Evolutionary conservation across 2,113 vertebrate species (phyloP), one percentile per base, ranked within the genome.

Genomic region (Hippocampus mohnikei): DNA sequence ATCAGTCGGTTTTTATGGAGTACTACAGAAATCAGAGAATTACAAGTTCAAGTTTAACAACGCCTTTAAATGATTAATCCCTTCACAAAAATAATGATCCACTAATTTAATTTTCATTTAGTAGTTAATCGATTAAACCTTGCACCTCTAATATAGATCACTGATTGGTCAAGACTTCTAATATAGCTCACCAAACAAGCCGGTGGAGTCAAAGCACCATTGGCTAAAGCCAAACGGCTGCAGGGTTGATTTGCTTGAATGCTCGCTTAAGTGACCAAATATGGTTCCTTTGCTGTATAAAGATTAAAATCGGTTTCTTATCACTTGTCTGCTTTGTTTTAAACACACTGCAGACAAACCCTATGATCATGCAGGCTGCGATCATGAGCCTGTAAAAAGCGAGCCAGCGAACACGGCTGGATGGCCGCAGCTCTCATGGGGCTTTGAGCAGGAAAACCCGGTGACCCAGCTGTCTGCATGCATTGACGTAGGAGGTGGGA

Each of bases 391-490:
- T 63, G 61, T 41, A 42, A 63, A 42, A 56, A 48, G 15, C 5
- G 3, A 60, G 58, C 58, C 2, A 18, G 58, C 27, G 8, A 41
- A 21, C 37, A 23, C 40, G 40, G 11, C 37, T 33, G 37, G 27
- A 33, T 20, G 78, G 73, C 79, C 70, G 82, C 63, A 44, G 73
- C 73, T 83, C 84, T 81, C 75, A 7, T 15, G 79, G 69, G 80
- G 67, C 68, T 72, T 61, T 0, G 59, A 82, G 75, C 12, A 66
- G 87, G 87, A 91, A 89, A 89, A 82, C 87, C 89, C 84, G 89
- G 70, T 85, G 76, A 80, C 80, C 83, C 41, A 71, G 72, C 69
- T 61, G 73, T 77, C 40, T 13, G 77, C 69, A 85, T 61, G 65
- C 70, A 75, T 70, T 85, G 85, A 90, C 72, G 82, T 79, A 82